Evolutionary conservation across 2,888 invertebrate species (phyloP).

Genomic region (Eupithecia exiguata): DNA sequence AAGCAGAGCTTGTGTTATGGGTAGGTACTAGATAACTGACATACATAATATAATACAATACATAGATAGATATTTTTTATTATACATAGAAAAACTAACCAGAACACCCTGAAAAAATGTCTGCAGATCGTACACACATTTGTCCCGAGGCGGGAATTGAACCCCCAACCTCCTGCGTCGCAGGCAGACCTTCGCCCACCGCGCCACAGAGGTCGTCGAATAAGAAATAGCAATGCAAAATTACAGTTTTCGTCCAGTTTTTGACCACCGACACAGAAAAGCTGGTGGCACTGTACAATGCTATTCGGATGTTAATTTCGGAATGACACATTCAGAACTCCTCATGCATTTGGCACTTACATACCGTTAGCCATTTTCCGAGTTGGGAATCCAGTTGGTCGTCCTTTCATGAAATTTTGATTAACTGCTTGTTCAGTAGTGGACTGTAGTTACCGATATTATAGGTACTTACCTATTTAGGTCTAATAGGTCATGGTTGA

Average conservation of each 20-base stretch:
- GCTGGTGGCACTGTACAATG: not conserved
- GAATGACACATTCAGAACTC: not conserved
- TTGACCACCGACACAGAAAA: not conserved
- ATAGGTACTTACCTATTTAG: not conserved
- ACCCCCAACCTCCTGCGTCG: too few relatives aligned
- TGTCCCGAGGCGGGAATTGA: too few relatives aligned
- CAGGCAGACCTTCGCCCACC: too few relatives aligned
- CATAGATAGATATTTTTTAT: too few relatives aligned
- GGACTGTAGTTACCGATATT: not conserved
- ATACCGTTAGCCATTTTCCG: not conserved
- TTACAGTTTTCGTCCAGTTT: not conserved
- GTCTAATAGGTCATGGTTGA: not conserved
- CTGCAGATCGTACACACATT: too few relatives aligned
- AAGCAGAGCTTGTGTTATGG: too few relatives aligned
- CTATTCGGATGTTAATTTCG: not conserved
- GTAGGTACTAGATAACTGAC: too few relatives aligned
- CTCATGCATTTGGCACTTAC: not conserved
- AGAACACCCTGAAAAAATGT: too few relatives aligned
- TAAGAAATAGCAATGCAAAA: too few relatives aligned
- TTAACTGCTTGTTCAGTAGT: not conserved
- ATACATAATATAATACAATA: too few relatives aligned
- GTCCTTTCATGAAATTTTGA: not conserved
- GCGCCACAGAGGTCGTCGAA: too few relatives aligned
- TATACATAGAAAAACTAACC: too few relatives aligned
- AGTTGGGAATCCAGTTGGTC: not conserved